Evolutionary conservation across 2,113 vertebrate genomes (phyloP).

Genomic region (Ondatra zibethicus): DNA sequence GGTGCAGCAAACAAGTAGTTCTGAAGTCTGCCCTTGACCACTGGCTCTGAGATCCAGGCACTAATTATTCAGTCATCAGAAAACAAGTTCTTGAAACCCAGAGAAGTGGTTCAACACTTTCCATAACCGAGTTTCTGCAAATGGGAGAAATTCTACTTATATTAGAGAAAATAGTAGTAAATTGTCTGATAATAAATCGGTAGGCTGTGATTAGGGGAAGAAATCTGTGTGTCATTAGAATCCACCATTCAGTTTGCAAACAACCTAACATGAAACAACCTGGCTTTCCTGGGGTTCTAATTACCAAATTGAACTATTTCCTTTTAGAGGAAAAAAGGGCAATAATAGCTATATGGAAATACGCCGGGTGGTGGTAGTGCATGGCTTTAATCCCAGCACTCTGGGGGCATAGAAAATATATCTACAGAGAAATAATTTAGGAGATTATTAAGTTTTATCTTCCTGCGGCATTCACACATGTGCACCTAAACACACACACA

Average conservation of each 20-base stretch:
- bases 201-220: conserved; percentile 45
- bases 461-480: neutral
- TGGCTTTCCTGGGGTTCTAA: neutral
- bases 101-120: neutral
- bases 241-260: conserved; percentile 35
- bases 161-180: neutral
- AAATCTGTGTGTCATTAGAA: conserved; percentile 57
- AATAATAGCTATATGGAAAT: neutral
- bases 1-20: neutral
- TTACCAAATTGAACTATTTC: conserved; percentile 42
- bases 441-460: conserved; percentile 37
- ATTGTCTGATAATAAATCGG: conserved; percentile 1
- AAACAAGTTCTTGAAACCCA: neutral
- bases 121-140: neutral
- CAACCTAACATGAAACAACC: neutral
- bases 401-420: neutral
- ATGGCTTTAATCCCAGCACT: neutral
- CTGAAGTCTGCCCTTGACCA: neutral
- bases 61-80: neutral
- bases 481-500: neutral
- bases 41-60: neutral
- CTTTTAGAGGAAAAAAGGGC: conserved; percentile 19
- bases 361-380: neutral
- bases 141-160: conserved; percentile 15
- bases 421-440: conserved; percentile 39